phyloP scores from a whole-genome alignment of 2,113 vertebrate genomes.

The Laticauda laticaudata region DNA sequence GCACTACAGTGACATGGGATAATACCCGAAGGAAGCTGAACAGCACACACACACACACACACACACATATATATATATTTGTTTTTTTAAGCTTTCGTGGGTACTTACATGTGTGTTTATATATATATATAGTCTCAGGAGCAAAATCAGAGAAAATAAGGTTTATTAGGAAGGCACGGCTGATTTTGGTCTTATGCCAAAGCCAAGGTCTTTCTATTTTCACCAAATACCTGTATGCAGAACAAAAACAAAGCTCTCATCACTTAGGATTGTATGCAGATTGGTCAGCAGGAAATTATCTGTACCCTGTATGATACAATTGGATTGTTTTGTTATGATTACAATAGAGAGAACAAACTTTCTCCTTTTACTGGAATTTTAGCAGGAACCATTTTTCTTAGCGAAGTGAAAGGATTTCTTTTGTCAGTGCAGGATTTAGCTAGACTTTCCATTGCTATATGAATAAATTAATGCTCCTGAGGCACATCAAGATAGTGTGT shows the following conservation, averaged over 20 bases:
- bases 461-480: neutral
- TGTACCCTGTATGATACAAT: neutral
- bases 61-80: neutral
- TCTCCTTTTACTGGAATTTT: neutral
- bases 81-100: too few relatives aligned
- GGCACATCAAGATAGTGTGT: neutral
- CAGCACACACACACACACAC: too few relatives aligned
- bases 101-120: too few relatives aligned
- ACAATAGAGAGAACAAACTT: neutral
- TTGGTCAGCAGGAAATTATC: neutral
- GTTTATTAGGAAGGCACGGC: neutral
- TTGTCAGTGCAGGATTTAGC: neutral
- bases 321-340: neutral
- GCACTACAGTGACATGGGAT: too few relatives aligned
- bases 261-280: neutral
- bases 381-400: neutral
- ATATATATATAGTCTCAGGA: neutral
- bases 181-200: neutral
- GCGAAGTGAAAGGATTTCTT: neutral
- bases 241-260: neutral
- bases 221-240: neutral
- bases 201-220: neutral
- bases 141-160: neutral
- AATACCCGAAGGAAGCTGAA: too few relatives aligned
- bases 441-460: neutral